A percentile compares a stretch with the other conserved stretches of the same genome.
These are phyloP conservation scores for Oncorhynchus tshawytscha DNA, from an alignment of 2,113 vertebrate species.

Conservation along the genomic window DNA sequence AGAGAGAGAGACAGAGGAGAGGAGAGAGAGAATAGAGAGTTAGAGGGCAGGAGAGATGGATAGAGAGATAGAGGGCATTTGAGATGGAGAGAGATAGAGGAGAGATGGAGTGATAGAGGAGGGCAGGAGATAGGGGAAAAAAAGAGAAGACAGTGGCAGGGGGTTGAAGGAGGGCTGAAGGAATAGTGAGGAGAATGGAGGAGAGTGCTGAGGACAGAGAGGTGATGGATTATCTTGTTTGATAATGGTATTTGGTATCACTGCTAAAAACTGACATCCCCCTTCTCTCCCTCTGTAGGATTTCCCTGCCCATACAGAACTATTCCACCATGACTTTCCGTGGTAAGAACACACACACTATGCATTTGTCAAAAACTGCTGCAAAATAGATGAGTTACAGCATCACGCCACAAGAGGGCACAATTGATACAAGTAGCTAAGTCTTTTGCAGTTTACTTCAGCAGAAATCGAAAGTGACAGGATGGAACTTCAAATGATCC, in stretches of 20 bases:
- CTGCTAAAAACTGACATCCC: background rate
- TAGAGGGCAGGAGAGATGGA: no score
- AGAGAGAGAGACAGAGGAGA: no score
- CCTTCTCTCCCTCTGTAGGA: conserved; percentile 69
- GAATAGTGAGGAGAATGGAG: background rate
- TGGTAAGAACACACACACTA: conserved; percentile 69
- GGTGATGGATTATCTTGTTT: background rate
- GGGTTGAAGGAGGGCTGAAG: no score
- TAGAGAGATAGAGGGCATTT: no score
- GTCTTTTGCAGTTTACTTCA: background rate
- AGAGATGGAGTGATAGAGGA: no score
- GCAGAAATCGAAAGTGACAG: background rate
- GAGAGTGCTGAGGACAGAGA: background rate
- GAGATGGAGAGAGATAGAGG: no score
- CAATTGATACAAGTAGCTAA: background rate
- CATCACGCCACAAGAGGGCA: conserved; percentile 33
- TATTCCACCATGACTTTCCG: conserved; percentile 87
- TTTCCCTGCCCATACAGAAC: conserved; percentile 85
- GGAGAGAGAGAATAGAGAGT: no score
- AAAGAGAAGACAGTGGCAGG: no score
- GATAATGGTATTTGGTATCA: background rate
- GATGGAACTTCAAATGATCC: background rate
- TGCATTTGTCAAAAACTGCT: background rate
- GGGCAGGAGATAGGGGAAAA: background rate
- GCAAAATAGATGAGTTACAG: background rate